A percentile compares a stretch with the other conserved stretches of the same genome.
Evolutionary conservation across 2,888 invertebrate genomes (phyloP).

Genomic region (Polymixis lichenea): DNA sequence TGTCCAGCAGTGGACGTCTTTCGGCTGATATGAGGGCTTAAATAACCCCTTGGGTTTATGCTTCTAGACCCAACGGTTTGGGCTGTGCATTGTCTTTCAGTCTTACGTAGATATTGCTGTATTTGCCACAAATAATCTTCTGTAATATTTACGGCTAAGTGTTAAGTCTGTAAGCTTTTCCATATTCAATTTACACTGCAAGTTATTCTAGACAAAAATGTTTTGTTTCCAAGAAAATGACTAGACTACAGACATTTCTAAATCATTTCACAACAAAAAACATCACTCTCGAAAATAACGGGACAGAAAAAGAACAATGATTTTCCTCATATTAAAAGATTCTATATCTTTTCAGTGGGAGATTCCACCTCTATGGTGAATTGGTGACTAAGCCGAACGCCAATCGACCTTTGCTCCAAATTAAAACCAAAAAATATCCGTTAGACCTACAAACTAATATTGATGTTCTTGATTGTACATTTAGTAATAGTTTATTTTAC

Average conservation of each 20-base stretch:
- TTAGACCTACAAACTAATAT: slow-evolving; percentile 46
- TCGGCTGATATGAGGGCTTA: too few relatives aligned
- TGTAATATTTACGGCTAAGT: background rate
- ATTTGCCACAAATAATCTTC: background rate
- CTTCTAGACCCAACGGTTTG: too few relatives aligned
- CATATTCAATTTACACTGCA: background rate
- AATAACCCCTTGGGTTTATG: too few relatives aligned
- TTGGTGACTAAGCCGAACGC: slow-evolving; percentile 42
- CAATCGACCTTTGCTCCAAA: slow-evolving; percentile 51
- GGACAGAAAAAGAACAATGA: background rate
- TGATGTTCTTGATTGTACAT: slow-evolving; percentile 51
- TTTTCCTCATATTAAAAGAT: background rate
- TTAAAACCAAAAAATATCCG: slow-evolving; percentile 45
- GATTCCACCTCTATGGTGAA: slow-evolving; percentile 38
- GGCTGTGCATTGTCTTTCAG: too few relatives aligned
- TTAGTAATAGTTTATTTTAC: slow-evolving; percentile 55
- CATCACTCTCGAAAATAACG: background rate
- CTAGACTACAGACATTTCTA: too few relatives aligned
- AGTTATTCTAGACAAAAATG: background rate
- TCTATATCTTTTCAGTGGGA: background rate
- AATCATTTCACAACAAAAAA: background rate
- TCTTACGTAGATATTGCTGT: background rate
- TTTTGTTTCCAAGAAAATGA: background rate
- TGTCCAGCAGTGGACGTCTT: too few relatives aligned
- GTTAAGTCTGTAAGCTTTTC: background rate